A percentile compares a stretch with the other conserved stretches of the same genome.
Conservation (phyloP, 2,888 invertebrate species). For the Aelia acuminata region DNA sequence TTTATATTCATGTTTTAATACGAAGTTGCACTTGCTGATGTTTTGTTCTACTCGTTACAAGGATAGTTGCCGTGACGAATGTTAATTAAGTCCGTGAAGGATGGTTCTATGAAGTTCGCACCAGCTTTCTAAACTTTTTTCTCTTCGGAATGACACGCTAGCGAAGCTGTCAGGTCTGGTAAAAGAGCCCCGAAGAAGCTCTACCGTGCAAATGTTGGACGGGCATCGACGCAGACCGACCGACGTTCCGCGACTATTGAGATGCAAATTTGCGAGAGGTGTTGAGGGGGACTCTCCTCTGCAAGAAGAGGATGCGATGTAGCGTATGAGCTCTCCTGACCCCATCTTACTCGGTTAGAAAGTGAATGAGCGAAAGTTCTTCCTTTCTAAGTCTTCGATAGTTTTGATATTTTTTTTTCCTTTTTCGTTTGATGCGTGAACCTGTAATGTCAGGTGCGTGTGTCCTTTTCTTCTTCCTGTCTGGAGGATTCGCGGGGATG, state of each 20-base stretch:
- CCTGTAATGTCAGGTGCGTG: constrained; percentile 33
- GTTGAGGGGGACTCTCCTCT: background rate
- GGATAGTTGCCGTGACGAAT: background rate
- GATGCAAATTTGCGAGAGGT: background rate
- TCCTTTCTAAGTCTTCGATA: constrained; percentile 45
- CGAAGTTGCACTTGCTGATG: too few species aligned
- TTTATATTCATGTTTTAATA: too few species aligned
- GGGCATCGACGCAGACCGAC: background rate
- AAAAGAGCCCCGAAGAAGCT: background rate
- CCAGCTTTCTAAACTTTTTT: background rate
- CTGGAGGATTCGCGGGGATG: background rate
- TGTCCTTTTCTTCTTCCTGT: background rate
- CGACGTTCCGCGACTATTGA: background rate
- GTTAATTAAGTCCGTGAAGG: background rate
- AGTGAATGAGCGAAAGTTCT: constrained; percentile 34
- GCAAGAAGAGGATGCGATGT: background rate
- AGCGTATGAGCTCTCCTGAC: constrained; percentile 31
- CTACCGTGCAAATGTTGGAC: background rate
- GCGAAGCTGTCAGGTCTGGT: background rate
- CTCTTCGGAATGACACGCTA: background rate
- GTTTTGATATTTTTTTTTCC: constrained; percentile 21
- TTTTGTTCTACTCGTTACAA: too few species aligned
- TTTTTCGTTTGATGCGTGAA: background rate
- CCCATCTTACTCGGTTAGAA: constrained; percentile 33
- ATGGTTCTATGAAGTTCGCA: background rate